phyloP scores from a whole-genome alignment of 1,140 invertebrate genomes.

The Dryas iulia region DNA sequence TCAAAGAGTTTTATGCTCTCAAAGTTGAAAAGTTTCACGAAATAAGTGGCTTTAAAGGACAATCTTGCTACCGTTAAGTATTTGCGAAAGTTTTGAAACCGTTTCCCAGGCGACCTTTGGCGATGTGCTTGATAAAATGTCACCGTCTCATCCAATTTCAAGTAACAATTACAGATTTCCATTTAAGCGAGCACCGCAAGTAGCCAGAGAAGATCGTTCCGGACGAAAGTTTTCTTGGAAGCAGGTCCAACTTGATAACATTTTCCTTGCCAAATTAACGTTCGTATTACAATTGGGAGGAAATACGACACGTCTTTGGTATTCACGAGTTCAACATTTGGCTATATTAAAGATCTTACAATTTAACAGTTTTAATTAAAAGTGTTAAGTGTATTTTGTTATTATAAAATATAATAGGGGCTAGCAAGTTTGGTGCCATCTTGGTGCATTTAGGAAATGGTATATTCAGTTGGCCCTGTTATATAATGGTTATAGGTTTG shows the following conservation, averaged over 20 bases:
- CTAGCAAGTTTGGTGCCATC: not conserved
- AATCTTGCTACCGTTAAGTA: conserved; percentile 25
- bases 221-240: conserved; percentile 30
- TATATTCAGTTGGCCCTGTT: too few relatives aligned
- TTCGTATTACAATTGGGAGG: conserved; percentile 22
- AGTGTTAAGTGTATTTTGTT: not conserved
- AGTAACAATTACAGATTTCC: conserved; percentile 41
- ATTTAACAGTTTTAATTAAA: not conserved
- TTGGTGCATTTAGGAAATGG: not conserved
- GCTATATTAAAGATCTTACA: not conserved
- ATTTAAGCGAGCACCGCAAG: conserved; percentile 27
- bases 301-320: conserved; percentile 14
- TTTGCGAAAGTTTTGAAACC: conserved; percentile 19
- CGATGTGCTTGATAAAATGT: conserved; percentile 25
- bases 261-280: conserved; percentile 41
- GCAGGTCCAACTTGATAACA: conserved; percentile 26
- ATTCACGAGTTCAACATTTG: not conserved
- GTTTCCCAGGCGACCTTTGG: conserved; percentile 7
- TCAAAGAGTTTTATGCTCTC: conserved; percentile 22
- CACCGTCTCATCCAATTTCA: conserved; percentile 35
- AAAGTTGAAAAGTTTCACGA: conserved; percentile 21
- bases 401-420: not conserved
- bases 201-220: conserved; percentile 30
- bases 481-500: too few relatives aligned
- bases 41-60: conserved; percentile 26